Evolutionary conservation across 2,113 vertebrate genomes (phyloP), one percentile per base, ranked within the genome.

Genomic region (Otus sunia): DNA sequence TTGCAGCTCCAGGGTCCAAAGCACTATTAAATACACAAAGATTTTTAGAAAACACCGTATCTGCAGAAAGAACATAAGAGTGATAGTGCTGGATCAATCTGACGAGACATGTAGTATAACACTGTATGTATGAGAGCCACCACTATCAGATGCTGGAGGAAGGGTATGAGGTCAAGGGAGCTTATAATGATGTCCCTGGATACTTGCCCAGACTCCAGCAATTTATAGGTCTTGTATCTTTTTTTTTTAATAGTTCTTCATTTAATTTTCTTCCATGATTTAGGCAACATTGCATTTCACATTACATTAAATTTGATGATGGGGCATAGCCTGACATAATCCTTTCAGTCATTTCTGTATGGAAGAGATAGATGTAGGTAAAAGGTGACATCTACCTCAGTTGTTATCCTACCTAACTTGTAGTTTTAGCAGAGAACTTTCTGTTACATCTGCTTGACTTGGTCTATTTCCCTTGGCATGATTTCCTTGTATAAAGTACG

Each of bases 181-280:
- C 15, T 6, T 39, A 26, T 7, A 67, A 1, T 32, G 9, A 23
- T 81, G 14, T 37, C 37, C 19, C 26, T 20, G 13, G 1, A 0
- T 67, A 37, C 12, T 66, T 74, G 3, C 10, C 30, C 21, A 22
- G 30, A 29, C 18, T 71, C 37, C 52, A 50, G 7, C 8, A 69
- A 15, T 55, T 50, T 50, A 25, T 59, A 58, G 8, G 6, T 77
- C 7, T 87, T 52, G 2, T 10, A 10, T 3, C 11, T 36, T 58
- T 43, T 21, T n/a, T 19, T 56, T 74, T 26, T 15, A 53, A 26
- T n/a, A n/a, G 37, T 59, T 85, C 29, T 63, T 66, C 6, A 76
- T 80, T 68, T 39, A 71, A 11, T 85, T 88, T 74, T 81, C 6
- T 93, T 59, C 26, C 13, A 6, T 63, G 37, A 72, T 85, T 85